Evolutionary conservation across 2,797 vertebrate genomes (phyloP).

Genomic region (Simalia tracyae): DNA sequence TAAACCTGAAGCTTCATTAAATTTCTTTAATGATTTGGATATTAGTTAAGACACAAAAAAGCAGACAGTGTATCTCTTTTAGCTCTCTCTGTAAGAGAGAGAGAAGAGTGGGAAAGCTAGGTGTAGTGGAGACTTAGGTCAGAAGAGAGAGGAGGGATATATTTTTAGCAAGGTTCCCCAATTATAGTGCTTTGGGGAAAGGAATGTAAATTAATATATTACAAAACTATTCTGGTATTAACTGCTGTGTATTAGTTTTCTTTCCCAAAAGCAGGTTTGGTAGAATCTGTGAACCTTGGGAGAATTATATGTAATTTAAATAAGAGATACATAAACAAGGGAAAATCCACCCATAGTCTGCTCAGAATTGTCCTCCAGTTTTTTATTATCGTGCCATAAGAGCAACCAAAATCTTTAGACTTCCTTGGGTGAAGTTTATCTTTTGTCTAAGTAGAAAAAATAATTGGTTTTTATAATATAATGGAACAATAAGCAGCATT

Average conservation of each 20-base stretch:
- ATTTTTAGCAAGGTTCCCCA: neutral
- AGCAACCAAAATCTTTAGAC: neutral
- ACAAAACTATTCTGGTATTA: neutral
- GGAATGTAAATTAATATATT: neutral
- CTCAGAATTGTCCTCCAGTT: neutral
- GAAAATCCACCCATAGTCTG: neutral
- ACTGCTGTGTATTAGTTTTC: neutral
- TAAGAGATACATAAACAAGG: neutral
- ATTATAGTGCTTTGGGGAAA: neutral
- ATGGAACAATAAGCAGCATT: neutral
- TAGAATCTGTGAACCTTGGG: neutral
- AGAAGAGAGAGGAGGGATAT: neutral
- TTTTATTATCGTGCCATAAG: neutral
- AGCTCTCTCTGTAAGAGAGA: neutral
- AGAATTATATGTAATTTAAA: neutral
- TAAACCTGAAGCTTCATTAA: neutral
- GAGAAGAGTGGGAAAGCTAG: neutral
- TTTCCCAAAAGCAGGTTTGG: neutral
- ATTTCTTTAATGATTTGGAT: neutral
- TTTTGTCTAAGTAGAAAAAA: neutral
- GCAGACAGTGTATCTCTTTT: neutral
- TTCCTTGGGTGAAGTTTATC: neutral
- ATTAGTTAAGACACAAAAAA: neutral
- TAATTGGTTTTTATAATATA: neutral
- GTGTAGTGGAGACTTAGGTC: neutral